Base-by-base conservation (phyloP, 2,113 vertebrate species). In the Empidonax alnorum region DNA sequence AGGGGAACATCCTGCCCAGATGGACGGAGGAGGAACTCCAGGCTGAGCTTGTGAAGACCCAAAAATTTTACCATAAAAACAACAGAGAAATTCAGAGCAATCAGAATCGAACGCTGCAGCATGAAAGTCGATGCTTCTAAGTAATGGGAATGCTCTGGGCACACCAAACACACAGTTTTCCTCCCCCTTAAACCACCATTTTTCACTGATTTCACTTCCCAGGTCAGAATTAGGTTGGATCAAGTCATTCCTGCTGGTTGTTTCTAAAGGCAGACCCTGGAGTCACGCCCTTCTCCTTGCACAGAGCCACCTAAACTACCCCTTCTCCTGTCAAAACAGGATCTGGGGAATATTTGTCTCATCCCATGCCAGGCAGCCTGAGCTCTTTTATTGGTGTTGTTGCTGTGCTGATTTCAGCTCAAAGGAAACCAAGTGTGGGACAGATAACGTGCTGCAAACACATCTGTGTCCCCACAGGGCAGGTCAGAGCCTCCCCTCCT, bases 331-430 rank as follows among this genome's bases (percentile, higher is more conserved):
- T 1, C n/a, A 33, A 42, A 91, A 69, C 77, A 62, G 50, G 67
- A 50, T 7, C 25, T 52, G 2, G 0, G 4, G 21, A 75, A 21
- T 14, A 3, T 3, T 1, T 10, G 30, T 30, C 42, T 78, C 66
- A 24, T 58, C 50, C 41, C 33, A 3, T 22, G 49, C 83, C 88
- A 84, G 30, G 21, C 66, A 46, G 39, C 53, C 78, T 21, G 28
- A n/a, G 5, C 42, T 8, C 41, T 59, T 75, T 79, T 28, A 22
- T 42, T 21, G 0, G 1, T 78, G 66, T 20, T 83, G 74, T 27
- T 20, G 35, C 37, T 25, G 17, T 30, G 21, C 39, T 10, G 39
- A 23, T 86, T 30, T 73, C 31, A 71, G 46, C 76, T 55, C 80
- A 74, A 67, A 89, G 61, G 55, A 92, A 95, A 76, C 21, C 73